Base-by-base conservation (phyloP, 2,888 invertebrate genomes). In the Pandemis corylana region DNA sequence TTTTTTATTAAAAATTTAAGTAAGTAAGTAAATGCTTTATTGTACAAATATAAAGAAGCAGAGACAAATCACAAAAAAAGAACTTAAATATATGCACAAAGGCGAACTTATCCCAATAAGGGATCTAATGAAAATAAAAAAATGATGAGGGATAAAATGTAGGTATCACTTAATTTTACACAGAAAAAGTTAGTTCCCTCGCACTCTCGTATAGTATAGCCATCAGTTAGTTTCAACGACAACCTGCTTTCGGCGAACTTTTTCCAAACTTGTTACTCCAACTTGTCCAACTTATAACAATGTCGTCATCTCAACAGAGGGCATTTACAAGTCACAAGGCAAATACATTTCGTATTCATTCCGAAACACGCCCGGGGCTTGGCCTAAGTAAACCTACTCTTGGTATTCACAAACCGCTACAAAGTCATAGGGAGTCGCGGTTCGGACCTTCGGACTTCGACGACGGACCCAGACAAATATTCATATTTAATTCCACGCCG, bases 401-500 rank as follows among this genome's bases (percentile, higher is more conserved):
- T 82, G 84, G 78, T 82, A 83, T 84, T 85, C 81, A 80, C 77
- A 79, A 85, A 86, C 87, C 87, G 84, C 88, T 77, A 84, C 87
- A 89, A 88, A 90, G 89, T 88, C 85, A 83, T 80, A 87, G 90
- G 90, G 92, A 91, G 90, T 89, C 85, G 82, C 82, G 80, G 83
- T 81, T 83, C 82, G 86, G 87, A 88, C 90, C 89, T 87, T 85
- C 82, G 84, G 85, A 87, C 87, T 88, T 82, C 84, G 86, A 85
- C 87, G 85, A 85, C 84, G 84, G 85, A 82, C 83, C 84, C 87
- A 85, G 88, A 85, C 93, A 91, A 93, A 93, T 91, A 93, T 92
- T 92, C 91, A 94, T 94, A 93, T 93, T 92, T 93, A 91, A 94
- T 93, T 92, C 88, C 83, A 82, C 80, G 80, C 82, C 80, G 81